Percentiles rank a stretch among this genome's conserved stretches.
These are phyloP conservation scores for Lagorchestes hirsutus DNA, from an alignment of 2,797 vertebrate genomes.

Conservation along the genomic window DNA sequence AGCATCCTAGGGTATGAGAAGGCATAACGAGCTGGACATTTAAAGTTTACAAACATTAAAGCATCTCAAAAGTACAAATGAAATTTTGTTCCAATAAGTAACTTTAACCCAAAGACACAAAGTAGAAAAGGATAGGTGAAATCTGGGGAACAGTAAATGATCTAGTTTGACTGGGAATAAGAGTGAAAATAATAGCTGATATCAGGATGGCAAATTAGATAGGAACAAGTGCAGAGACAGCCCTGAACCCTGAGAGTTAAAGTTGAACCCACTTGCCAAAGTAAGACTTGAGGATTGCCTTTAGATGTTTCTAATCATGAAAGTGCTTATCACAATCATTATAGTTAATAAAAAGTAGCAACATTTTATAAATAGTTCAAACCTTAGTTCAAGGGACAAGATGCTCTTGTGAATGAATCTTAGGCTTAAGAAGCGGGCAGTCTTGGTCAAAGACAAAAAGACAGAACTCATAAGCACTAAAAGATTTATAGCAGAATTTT, in stretches of 20 bases:
- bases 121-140: background rate
- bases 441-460: background rate
- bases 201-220: background rate
- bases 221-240: background rate
- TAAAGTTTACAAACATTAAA: background rate
- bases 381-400: background rate
- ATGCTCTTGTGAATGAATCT: background rate
- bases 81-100: background rate
- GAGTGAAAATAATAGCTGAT: background rate
- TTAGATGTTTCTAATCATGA: background rate
- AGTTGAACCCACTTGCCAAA: background rate
- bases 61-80: background rate
- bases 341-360: background rate
- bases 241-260: background rate
- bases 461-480: background rate
- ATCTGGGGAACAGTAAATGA: background rate
- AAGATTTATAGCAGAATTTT: background rate
- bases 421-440: background rate
- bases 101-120: background rate
- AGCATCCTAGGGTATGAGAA: background rate
- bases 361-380: background rate
- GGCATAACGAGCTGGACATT: background rate
- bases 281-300: background rate
- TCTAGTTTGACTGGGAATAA: background rate
- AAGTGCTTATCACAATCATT: background rate